Evolutionary conservation across 2,888 invertebrate genomes (phyloP).

Genomic region (Macaria liturata): DNA sequence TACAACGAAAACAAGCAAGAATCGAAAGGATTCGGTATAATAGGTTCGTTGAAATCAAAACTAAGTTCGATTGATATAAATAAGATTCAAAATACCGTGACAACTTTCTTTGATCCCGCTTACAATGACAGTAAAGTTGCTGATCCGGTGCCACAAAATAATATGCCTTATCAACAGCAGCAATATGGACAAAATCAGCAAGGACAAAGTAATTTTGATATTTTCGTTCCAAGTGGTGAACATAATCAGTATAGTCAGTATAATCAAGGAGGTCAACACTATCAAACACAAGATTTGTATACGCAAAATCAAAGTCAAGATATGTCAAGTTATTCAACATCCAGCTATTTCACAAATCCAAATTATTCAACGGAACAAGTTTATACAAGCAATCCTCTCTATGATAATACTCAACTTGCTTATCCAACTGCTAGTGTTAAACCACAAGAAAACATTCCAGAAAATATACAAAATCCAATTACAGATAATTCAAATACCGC

Average conservation of each 20-base stretch:
- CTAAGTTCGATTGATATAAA: slow-evolving; percentile 72
- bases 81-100: slow-evolving; percentile 74
- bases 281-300: slow-evolving; percentile 34
- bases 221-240: slow-evolving; percentile 51
- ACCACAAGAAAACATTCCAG: slow-evolving; percentile 28
- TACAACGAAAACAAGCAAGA: slow-evolving; percentile 56
- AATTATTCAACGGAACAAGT: slow-evolving; percentile 20
- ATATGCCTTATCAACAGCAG: slow-evolving; percentile 35
- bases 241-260: slow-evolving; percentile 28
- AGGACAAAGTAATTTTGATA: slow-evolving; percentile 50
- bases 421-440: slow-evolving; percentile 14
- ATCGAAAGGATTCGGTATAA: slow-evolving; percentile 64
- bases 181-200: slow-evolving; percentile 36
- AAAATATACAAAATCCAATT: slow-evolving; percentile 15
- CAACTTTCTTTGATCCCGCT: slow-evolving; percentile 75
- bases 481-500: slow-evolving; percentile 12
- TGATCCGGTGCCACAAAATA: slow-evolving; percentile 33
- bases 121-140: slow-evolving; percentile 59
- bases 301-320: slow-evolving; percentile 34
- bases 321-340: slow-evolving; percentile 20
- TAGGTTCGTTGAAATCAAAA: slow-evolving; percentile 77
- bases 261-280: slow-evolving; percentile 31
- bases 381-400: slow-evolving; percentile 8
- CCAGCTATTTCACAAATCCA: slow-evolving; percentile 28
- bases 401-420: slow-evolving; percentile 13